phyloP scores from a whole-genome alignment of 1,140 invertebrate species.

The Lanistes nyassanus region DNA sequence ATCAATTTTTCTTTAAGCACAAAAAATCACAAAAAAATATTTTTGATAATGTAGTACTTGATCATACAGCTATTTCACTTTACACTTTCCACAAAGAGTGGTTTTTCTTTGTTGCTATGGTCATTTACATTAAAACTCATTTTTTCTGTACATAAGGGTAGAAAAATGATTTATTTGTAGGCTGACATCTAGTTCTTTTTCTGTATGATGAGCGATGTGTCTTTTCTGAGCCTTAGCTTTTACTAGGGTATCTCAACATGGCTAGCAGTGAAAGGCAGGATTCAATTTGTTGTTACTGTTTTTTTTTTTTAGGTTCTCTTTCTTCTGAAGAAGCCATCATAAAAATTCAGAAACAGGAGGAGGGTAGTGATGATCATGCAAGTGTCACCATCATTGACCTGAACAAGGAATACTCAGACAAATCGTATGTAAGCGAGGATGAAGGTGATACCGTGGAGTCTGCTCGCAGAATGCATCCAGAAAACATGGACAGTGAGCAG shows the following conservation, averaged over 20 bases:
- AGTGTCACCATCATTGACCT: neutral
- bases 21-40: no score
- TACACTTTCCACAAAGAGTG: no score
- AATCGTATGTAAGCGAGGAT: neutral
- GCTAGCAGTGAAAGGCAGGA: neutral
- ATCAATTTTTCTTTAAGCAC: no score
- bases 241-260: neutral
- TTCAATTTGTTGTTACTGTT: neutral
- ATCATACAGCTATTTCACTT: no score
- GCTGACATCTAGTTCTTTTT: neutral
- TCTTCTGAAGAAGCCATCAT: neutral
- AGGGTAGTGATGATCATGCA: neutral
- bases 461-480: no score
- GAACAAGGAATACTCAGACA: neutral
- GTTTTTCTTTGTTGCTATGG: no score
- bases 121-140: no score
- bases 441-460: neutral
- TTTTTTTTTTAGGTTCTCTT: neutral
- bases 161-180: neutral
- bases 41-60: no score
- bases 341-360: neutral
- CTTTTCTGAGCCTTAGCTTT: neutral
- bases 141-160: no score
- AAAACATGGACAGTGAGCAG: no score
- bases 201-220: neutral